phyloP scores from a whole-genome alignment of 2,113 vertebrate genomes.

The Dasypus novemcinctus region DNA sequence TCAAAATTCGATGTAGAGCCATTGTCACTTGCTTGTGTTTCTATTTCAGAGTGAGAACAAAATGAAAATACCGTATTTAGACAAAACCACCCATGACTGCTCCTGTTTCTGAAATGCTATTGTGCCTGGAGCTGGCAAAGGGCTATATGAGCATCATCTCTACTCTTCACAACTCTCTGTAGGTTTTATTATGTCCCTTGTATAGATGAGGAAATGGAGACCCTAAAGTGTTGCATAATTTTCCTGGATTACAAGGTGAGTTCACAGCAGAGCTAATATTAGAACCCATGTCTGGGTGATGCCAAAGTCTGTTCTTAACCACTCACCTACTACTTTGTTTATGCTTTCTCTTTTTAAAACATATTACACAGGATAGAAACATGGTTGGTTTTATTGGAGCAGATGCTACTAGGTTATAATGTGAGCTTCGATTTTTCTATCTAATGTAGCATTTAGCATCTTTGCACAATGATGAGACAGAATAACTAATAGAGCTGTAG shows the following conservation, averaged over 20 bases:
- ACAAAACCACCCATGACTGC: neutral
- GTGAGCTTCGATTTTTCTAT: conserved; percentile 48
- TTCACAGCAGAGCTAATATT: neutral
- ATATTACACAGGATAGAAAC: neutral
- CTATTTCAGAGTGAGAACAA: neutral
- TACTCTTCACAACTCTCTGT: neutral
- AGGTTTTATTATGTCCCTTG: neutral
- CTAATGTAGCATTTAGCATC: neutral
- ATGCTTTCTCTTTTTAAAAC: neutral
- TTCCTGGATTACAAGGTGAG: neutral
- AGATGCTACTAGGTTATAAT: conserved; percentile 50
- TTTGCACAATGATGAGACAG: conserved; percentile 22
- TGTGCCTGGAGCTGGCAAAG: neutral
- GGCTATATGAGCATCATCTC: neutral
- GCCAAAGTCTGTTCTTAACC: neutral
- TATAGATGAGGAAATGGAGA: neutral
- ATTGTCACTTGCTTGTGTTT: neutral
- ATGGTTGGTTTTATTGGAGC: neutral
- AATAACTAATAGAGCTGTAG: conserved; percentile 50
- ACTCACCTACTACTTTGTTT: neutral
- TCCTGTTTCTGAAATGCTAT: neutral
- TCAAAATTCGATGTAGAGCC: conserved; percentile 24
- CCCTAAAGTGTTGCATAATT: neutral
- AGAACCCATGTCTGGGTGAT: neutral
- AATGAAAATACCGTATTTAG: neutral